Conservation (phyloP, 2,888 invertebrate genomes). For the Diarsia rubi region DNA sequence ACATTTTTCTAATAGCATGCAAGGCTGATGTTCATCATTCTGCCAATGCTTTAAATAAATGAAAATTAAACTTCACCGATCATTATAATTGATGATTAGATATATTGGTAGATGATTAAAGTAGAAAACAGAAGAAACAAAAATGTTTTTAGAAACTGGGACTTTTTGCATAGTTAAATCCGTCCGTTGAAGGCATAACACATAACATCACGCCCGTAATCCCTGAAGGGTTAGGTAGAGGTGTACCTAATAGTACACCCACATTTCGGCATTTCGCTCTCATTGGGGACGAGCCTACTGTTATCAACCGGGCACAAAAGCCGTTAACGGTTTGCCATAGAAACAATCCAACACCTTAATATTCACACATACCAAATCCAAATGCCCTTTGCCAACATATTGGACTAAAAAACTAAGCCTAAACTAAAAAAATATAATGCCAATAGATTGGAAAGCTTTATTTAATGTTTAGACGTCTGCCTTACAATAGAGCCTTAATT, state of each 20-base stretch:
- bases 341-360: conserved; percentile 1
- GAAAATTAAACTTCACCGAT: not conserved
- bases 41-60: not conserved
- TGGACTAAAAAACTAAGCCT: conserved; percentile 65
- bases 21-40: too few relatives aligned
- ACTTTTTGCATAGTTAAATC: not conserved
- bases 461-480: conserved; percentile 73
- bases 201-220: too few relatives aligned
- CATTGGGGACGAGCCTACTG: too few relatives aligned
- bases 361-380: conserved; percentile 42
- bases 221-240: too few relatives aligned
- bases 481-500: conserved; percentile 75
- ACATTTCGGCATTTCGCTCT: too few relatives aligned
- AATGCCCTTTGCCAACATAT: conserved; percentile 38
- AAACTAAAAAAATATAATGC: conserved; percentile 70
- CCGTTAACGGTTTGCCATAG: too few relatives aligned
- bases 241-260: too few relatives aligned
- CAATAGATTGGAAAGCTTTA: conserved; percentile 79
- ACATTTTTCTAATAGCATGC: not conserved
- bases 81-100: not conserved
- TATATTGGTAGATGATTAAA: not conserved
- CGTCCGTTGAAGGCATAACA: not conserved
- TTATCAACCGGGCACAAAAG: too few relatives aligned
- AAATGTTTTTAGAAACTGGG: not conserved
- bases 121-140: not conserved